Evolutionary conservation across 2,888 invertebrate species (phyloP).

Genomic region (Acronicta psi): DNA sequence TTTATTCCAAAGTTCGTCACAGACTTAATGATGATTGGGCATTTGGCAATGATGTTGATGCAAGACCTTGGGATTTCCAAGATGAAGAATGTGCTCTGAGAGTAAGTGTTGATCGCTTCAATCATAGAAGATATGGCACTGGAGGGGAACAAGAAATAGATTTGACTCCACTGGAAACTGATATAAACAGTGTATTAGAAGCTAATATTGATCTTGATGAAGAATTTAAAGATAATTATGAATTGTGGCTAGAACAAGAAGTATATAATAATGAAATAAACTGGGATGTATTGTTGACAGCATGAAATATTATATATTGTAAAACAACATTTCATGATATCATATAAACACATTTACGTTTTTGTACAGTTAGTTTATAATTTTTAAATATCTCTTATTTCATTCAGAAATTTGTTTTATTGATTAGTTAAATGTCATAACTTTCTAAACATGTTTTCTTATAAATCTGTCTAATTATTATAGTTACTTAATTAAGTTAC

Average conservation of each 20-base stretch:
- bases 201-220: conserved; percentile 95
- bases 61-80: conserved; percentile 99
- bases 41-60: conserved; percentile 99
- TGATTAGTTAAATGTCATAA: conserved; percentile 47
- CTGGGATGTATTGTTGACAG: conserved; percentile 90
- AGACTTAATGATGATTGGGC: conserved; percentile 99
- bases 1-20: conserved; percentile 98
- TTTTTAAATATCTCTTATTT: conserved; percentile 56
- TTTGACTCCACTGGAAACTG: conserved; percentile 92
- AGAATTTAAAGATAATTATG: conserved; percentile 97
- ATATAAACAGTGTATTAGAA: conserved; percentile 94
- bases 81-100: conserved; percentile 98
- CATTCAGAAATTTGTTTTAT: conserved; percentile 55
- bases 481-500: conserved; percentile 54
- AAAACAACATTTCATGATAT: conserved; percentile 22
- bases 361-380: conserved; percentile 65
- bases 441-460: conserved; percentile 49
- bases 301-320: conserved; percentile 61
- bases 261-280: conserved; percentile 96
- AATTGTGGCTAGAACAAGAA: conserved; percentile 98
- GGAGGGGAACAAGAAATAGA: conserved; percentile 88
- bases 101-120: conserved; percentile 98
- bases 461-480: conserved; percentile 50
- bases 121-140: conserved; percentile 95
- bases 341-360: conserved; percentile 42